Base-by-base conservation (phyloP, 2,797 vertebrate genomes). In the Acipenser ruthenus region DNA sequence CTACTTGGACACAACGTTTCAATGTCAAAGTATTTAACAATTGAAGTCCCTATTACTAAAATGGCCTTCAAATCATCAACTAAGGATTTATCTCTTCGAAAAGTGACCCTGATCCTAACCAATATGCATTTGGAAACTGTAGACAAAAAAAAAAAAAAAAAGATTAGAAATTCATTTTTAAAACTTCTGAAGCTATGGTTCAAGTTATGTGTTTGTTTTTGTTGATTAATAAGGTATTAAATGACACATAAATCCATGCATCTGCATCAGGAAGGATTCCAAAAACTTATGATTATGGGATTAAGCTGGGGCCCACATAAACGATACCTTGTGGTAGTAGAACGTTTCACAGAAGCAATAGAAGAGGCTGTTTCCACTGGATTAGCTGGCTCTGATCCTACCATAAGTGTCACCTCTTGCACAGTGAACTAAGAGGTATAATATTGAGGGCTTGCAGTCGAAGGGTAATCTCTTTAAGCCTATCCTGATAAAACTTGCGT, bases 381-480 rank as follows among this genome's bases (percentile, higher is more conserved):
- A 69, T 74, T 70, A 70, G 60, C 11, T 65, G 60, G 69, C 63
- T 62, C 51, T 72, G 63, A 74, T 74, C 62, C 61, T 50, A 64
- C 55, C 72, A 59, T 68, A 8, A 10, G 66, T 13, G 47, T 71
- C 69, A 69, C 49, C 65, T 65, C 49, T 66, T 51, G 61, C 62
- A 66, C 67, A 55, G 63, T 67, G 60, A 68, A 60, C 59, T 11
- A 51, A 55, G 67, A 56, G 67, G 58, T 52, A n/a, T 52, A 55
- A 8, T 63, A 15, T 67, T 55, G 37, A 49, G 60, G 49, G 48
- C 23, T 55, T 55, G 23, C 52, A n/a, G 13, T 15, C n/a, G 60
- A 10, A 9, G 10, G 49, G 67, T 72, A 72, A 74, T 71, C 69
- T 67, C 63, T 64, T 69, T 71, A 67, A 71, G 70, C 55, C 67